Conservation (phyloP, 2,888 invertebrate species). For the Meloe dianella region DNA sequence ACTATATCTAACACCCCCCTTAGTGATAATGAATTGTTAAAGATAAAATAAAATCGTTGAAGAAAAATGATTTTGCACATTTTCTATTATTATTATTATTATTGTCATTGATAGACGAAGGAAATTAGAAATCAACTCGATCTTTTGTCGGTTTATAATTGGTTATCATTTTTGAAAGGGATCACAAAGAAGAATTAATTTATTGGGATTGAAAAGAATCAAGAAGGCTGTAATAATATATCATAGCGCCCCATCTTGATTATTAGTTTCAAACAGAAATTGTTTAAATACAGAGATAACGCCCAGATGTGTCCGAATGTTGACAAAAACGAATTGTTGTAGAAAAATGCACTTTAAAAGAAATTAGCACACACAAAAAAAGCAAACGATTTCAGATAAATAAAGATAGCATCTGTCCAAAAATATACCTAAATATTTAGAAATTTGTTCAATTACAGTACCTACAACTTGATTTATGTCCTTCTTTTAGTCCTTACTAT, state of each 20-base stretch:
- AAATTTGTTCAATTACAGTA: neutral
- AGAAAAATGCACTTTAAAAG: neutral
- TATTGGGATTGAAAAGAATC: neutral
- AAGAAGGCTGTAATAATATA: neutral
- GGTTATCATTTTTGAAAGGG: neutral
- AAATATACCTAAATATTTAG: conserved; percentile 1
- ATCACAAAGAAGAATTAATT: neutral
- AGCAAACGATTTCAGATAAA: neutral
- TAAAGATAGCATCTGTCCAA: neutral
- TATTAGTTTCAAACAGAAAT: no score
- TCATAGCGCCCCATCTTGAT: neutral
- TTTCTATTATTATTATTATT: neutral
- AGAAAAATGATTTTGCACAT: conserved; percentile 3
- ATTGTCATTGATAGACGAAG: neutral
- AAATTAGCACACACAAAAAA: neutral
- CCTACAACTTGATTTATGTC: neutral
- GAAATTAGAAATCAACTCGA: conserved; percentile 3
- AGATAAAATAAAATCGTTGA: conserved; percentile 32
- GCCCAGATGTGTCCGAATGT: neutral
- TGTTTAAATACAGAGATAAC: neutral
- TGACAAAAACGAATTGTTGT: neutral
- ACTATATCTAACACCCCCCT: conserved; percentile 34
- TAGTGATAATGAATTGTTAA: conserved; percentile 43
- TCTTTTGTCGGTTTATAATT: conserved; percentile 3
- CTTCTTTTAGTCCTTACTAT: neutral